Evolutionary conservation across 2,888 invertebrate species (phyloP), one percentile per base, ranked within the genome.

Genomic region (Heliconius sara): DNA sequence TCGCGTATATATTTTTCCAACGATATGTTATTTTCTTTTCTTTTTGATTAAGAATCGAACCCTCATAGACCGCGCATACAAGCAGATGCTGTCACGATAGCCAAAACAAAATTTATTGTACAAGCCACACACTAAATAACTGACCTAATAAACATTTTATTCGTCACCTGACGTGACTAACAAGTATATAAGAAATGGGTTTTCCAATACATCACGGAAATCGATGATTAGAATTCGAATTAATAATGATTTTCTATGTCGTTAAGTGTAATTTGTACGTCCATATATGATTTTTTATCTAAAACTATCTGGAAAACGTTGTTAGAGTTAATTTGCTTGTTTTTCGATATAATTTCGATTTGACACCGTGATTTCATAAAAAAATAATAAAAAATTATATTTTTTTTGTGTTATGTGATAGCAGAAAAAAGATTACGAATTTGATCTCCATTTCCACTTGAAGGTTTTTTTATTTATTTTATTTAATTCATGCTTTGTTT

Each of bases 261-360:
- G 57, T 73, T 73, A 73, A 73, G n/a, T 73, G 57, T 73, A 30
- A 73, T 73, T 73, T 57, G 57, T 30, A n/a, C 72, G 34, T 60
- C n/a, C 57, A 60, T 57, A 73, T 73, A 34, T 6, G 12, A 25
- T 68, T n/a, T 67, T 52, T 73, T 73, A 57, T 57, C 72, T 6
- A n/a, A 60, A 57, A 34, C n/a, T 57, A 57, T 73, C 57, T 73
- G n/a, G 7, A 25, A 13, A 25, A 68, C 25, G 39, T 68, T n/a
- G 39, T 68, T 68, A 43, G n/a, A 68, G 68, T 68, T 68, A 68
- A 68, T 25, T 39, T 43, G 43, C 43, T 34, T 34, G n/a, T n/a
- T 66, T 66, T 68, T 68, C 25, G n/a, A 68, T 3, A 43, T 25
- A 13, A 68, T 43, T 39, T 63, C 25, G 52, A 52, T 22, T 52